A percentile compares a stretch with the other conserved stretches of the same genome.
These are phyloP conservation scores for Lithodes maja DNA, from an alignment of 2,888 invertebrate species.

Conservation along the genomic window DNA sequence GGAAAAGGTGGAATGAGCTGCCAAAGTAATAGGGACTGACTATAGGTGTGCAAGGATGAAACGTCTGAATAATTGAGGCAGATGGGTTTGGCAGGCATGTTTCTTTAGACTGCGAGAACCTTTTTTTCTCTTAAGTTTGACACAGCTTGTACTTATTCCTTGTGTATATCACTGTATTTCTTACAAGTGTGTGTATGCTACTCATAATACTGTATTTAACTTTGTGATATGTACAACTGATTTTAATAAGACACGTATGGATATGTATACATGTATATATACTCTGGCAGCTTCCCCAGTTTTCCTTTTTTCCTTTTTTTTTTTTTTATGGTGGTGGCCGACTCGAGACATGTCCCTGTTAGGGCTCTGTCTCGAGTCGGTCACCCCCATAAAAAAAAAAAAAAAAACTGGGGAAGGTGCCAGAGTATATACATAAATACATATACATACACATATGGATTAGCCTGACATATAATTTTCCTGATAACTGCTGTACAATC, in stretches of 20 bases:
- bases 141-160: conserved; percentile 51
- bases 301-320: no score
- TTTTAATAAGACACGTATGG: conserved; percentile 63
- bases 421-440: no score
- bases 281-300: no score
- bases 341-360: no score
- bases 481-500: no score
- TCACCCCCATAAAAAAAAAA: no score
- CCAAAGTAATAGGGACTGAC: no score
- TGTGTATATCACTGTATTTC: conserved; percentile 63
- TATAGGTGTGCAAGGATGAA: neutral
- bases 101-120: conserved; percentile 9
- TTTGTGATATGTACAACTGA: conserved; percentile 68
- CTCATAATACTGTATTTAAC: conserved; percentile 61
- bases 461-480: neutral
- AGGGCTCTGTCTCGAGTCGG: no score
- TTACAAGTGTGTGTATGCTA: conserved; percentile 64
- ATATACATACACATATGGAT: conserved; percentile 41
- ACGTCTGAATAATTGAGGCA: neutral
- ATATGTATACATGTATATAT: neutral
- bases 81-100: conserved; percentile 8
- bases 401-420: no score
- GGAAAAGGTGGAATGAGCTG: no score
- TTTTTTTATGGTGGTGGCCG: no score
- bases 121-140: conserved; percentile 37